Conservation (phyloP, 2,113 vertebrate species). For the Actinemys pallida region DNA sequence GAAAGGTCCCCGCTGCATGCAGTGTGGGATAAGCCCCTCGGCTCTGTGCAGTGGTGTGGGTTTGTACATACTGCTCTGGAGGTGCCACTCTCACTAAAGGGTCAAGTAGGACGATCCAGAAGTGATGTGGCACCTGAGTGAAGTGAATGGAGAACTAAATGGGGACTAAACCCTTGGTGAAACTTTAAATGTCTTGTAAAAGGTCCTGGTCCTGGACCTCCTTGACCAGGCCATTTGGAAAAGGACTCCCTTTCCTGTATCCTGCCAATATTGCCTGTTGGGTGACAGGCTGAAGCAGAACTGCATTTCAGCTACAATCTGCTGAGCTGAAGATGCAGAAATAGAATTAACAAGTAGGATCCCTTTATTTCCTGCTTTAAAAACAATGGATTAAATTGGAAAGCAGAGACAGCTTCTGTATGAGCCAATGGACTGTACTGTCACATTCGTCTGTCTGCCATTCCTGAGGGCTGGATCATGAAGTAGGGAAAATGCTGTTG, state of each 20-base stretch:
- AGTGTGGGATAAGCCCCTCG: fast-evolving
- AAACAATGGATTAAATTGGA: background rate
- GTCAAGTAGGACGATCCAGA: background rate
- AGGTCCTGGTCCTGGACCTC: background rate
- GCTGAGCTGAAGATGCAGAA: background rate
- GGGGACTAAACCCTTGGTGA: background rate
- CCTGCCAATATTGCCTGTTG: background rate
- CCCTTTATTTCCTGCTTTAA: background rate
- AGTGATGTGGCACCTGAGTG: fast-evolving
- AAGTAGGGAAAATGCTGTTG: background rate
- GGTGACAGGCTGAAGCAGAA: fast-evolving
- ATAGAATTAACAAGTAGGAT: background rate
- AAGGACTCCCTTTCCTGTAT: background rate
- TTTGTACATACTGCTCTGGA: background rate
- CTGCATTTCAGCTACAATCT: background rate
- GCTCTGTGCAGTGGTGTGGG: background rate
- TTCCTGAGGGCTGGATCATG: background rate
- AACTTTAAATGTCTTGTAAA: fast-evolving
- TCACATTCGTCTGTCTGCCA: background rate
- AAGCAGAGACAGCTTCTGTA: background rate
- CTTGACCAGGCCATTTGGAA: background rate
- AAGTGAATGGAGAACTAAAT: background rate
- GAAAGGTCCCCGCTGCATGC: background rate
- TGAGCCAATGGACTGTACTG: background rate
- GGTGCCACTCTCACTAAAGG: fast-evolving